Conservation (phyloP, 2,888 invertebrate species). For the Hyppa rectilinea region DNA sequence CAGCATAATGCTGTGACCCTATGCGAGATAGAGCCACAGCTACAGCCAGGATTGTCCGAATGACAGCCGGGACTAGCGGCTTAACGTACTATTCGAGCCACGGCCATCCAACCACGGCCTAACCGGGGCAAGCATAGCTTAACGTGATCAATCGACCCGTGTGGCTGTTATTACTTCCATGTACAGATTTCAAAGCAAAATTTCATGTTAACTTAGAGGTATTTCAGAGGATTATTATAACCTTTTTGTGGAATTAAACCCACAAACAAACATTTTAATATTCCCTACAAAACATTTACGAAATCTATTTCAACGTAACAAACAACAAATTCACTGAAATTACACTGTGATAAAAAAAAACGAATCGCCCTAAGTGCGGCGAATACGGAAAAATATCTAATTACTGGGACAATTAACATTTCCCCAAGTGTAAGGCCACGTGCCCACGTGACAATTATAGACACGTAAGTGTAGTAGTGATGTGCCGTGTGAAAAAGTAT, state of each 20-base stretch:
- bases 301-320: background rate
- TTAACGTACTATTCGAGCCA: background rate
- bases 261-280: background rate
- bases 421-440: conserved; percentile 27
- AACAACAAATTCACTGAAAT: background rate
- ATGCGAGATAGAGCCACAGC: too few species aligned
- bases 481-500: background rate
- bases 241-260: conserved; percentile 2
- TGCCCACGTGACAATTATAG: conserved; percentile 31
- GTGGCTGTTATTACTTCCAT: background rate
- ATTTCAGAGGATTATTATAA: background rate
- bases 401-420: conserved; percentile 39
- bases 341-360: conserved; percentile 21
- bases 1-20: too few species aligned
- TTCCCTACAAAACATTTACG: background rate
- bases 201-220: too few species aligned
- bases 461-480: conserved; percentile 33
- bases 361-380: conserved; percentile 26
- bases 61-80: too few species aligned
- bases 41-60: too few species aligned
- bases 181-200: too few species aligned
- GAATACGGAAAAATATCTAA: conserved; percentile 18
- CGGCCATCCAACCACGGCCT: background rate
- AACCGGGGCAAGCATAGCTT: background rate
- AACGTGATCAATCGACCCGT: background rate